Evolutionary conservation across 2,113 vertebrate species (phyloP).

Genomic region (Aphelocoma coerulescens): DNA sequence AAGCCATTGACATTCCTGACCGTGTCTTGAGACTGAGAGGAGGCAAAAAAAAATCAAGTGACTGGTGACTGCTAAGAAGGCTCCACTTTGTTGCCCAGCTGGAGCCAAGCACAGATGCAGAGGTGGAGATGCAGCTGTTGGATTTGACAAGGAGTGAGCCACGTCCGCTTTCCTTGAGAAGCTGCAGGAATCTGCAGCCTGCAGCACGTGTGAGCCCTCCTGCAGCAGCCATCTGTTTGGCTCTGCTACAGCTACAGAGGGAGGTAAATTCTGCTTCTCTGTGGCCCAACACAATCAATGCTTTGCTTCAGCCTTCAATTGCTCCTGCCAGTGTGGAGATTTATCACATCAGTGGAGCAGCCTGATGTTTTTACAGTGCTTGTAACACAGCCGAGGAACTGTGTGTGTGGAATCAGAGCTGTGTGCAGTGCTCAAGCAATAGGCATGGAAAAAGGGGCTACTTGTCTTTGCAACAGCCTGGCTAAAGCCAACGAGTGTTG

Average conservation of each 20-base stretch:
- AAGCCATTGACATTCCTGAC: conserved; percentile 29
- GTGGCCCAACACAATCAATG: neutral
- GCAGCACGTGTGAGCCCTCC: conserved; percentile 17
- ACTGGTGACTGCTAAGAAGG: neutral
- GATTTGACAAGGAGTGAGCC: neutral
- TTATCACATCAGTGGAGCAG: conserved; percentile 14
- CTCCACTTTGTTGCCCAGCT: conserved; percentile 29
- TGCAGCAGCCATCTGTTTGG: conserved; percentile 34
- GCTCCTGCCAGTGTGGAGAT: neutral
- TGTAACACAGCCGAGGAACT: neutral
- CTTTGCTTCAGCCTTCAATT: neutral
- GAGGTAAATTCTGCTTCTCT: neutral
- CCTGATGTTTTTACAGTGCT: conserved; percentile 20
- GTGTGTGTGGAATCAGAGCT: neutral
- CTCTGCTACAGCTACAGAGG: neutral
- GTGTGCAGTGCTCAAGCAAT: neutral
- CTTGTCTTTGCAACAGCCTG: neutral
- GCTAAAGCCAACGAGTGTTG: neutral
- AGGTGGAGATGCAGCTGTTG: conserved; percentile 46
- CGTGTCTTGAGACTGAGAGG: neutral
- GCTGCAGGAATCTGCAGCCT: neutral
- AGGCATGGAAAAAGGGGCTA: neutral
- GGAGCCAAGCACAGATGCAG: conserved; percentile 18
- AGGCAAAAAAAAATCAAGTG: neutral
- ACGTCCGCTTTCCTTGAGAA: neutral